Evolutionary conservation across 2,113 vertebrate species (phyloP).

Genomic region (Lasiurus borealis): DNA sequence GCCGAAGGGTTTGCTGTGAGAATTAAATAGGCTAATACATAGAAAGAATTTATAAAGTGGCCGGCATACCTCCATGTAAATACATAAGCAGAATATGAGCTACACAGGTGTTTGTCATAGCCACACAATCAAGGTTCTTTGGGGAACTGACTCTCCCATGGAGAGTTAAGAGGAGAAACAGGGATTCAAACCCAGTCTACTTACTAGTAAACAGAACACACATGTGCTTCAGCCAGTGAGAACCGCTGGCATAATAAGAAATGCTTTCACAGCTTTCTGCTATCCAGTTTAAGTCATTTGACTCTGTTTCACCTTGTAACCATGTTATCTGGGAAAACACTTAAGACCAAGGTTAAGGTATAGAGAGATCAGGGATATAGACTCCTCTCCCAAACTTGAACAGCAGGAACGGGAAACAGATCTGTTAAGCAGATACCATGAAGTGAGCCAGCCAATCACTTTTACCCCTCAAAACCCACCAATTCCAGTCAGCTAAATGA

Average conservation of each 20-base stretch:
- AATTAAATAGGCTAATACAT: background rate
- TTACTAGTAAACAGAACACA: background rate
- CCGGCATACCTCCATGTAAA: rapidly evolving
- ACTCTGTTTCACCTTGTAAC: background rate
- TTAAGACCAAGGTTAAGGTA: background rate
- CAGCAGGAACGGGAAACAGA: background rate
- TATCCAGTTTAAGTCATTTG: background rate
- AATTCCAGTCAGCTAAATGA: background rate
- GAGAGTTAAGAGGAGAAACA: background rate
- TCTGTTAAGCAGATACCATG: background rate
- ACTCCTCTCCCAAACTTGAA: background rate
- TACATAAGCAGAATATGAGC: background rate
- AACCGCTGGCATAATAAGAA: background rate
- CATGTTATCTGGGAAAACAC: background rate
- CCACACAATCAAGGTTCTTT: background rate
- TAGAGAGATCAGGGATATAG: background rate
- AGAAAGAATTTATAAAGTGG: no score
- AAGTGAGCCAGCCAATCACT: background rate
- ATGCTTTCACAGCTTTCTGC: background rate
- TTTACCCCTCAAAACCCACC: background rate
- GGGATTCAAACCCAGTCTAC: background rate
- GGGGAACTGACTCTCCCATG: background rate
- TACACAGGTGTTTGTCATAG: background rate
- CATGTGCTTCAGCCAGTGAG: background rate
- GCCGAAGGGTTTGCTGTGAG: background rate